phyloP scores from a whole-genome alignment of 2,888 invertebrate species.

The Lasioglossum oenotherae region DNA sequence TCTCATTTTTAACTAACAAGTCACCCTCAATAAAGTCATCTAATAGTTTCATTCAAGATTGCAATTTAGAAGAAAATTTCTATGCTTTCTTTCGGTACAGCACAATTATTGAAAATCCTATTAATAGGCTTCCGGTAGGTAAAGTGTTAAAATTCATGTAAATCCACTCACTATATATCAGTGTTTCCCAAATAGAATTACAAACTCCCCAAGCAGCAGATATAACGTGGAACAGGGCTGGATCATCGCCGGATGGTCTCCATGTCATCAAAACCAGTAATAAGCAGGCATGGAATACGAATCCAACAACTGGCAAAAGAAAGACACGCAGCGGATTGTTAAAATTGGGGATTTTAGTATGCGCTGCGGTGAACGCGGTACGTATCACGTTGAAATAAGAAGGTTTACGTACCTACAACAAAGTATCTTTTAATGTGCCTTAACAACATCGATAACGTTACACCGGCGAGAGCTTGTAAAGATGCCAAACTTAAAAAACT shows the following conservation, averaged over 20 bases:
- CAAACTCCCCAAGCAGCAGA: slow-evolving; percentile 95
- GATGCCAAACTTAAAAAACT: slow-evolving; percentile 91
- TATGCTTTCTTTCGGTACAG: too few relatives aligned
- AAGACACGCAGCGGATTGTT: slow-evolving; percentile 1
- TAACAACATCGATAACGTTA: slow-evolving; percentile 92
- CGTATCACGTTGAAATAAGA: not conserved
- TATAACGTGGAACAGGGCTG: slow-evolving; percentile 92
- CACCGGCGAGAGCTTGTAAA: slow-evolving; percentile 91
- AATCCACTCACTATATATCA: slow-evolving; percentile 83
- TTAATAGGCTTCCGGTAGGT: too few relatives aligned
- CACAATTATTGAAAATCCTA: too few relatives aligned
- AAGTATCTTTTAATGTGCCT: slow-evolving; percentile 90
- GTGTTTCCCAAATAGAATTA: slow-evolving; percentile 93
- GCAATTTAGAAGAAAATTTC: too few relatives aligned
- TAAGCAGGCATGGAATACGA: slow-evolving; percentile 92
- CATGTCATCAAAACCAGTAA: slow-evolving; percentile 91
- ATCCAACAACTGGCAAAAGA: slow-evolving; percentile 88
- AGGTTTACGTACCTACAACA: slow-evolving; percentile 87
- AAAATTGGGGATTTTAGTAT: not conserved
- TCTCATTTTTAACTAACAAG: too few relatives aligned
- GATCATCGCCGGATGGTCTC: slow-evolving; percentile 92
- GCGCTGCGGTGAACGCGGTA: not conserved
- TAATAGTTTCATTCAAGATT: too few relatives aligned
- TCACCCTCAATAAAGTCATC: too few relatives aligned
- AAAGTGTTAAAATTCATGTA: not conserved